Evolutionary conservation across 2,113 vertebrate species (phyloP).

Genomic region (Daubentonia madagascariensis): DNA sequence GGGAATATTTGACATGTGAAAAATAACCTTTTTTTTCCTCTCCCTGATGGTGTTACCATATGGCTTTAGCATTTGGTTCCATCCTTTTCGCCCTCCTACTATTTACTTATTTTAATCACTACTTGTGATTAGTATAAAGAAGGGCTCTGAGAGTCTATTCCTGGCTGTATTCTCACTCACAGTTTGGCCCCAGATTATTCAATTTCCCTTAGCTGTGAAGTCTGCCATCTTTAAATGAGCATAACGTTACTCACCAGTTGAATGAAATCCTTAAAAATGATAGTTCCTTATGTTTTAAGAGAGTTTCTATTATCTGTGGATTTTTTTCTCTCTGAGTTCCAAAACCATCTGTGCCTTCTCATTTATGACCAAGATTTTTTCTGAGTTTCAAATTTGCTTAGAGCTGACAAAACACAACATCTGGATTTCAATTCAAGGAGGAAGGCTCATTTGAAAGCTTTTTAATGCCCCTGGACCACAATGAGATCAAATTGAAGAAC

Average conservation of each 20-base stretch:
- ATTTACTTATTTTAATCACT: conserved; percentile 74
- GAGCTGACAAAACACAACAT: conserved; percentile 70
- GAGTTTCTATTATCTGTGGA: conserved; percentile 48
- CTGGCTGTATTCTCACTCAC: background rate
- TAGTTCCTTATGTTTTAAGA: conserved; percentile 46
- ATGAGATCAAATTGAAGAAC: conserved; percentile 73
- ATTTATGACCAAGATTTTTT: conserved; percentile 70
- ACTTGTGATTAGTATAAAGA: conserved; percentile 29
- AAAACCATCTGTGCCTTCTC: conserved; percentile 71
- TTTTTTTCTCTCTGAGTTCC: conserved; percentile 27
- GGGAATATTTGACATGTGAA: conserved; percentile 54
- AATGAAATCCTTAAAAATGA: conserved; percentile 61
- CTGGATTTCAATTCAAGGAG: conserved; percentile 73
- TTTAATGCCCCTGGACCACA: conserved; percentile 70
- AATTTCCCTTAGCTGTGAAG: background rate
- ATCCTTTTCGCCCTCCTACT: conserved; percentile 66
- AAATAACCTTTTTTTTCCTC: conserved; percentile 35
- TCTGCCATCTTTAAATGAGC: conserved; percentile 51
- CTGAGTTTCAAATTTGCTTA: conserved; percentile 65
- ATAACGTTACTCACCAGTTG: background rate
- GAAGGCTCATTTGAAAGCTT: conserved; percentile 71
- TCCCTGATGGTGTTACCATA: conserved; percentile 58
- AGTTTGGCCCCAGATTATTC: background rate
- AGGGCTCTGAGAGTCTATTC: conserved; percentile 31
- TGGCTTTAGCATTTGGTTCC: conserved; percentile 64